Base-by-base conservation (phyloP, 2,888 invertebrate genomes). In the Lutraria lutraria region DNA sequence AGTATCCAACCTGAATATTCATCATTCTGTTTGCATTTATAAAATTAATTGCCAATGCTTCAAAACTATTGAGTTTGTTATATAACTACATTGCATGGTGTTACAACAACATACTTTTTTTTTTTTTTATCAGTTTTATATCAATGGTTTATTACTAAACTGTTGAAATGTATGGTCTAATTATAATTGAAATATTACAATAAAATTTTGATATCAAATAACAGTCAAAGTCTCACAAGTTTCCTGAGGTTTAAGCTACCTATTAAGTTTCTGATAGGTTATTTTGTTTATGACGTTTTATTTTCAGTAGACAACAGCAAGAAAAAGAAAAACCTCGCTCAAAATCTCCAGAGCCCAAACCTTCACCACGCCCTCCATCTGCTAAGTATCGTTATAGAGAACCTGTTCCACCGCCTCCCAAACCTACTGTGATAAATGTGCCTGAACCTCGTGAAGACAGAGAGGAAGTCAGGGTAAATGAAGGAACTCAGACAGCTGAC, bases 401-500 rank as follows among this genome's bases (percentile, higher is more conserved):
- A 15, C 87, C 88, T 0, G 54, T 89, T 12, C 89, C 93, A 15
- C 88, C 92, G 19, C 88, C 90, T 8, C 85, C 92, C 21, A 87
- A 56, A 43, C 83, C 82, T 21, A 94, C 94, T 13, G 91, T 94
- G 87, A 95, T 95, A 86, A 94, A 94, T 88, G 92, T 93, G 43
- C 92, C 93, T 0, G 93, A 94, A 76, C 88, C 91, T 13, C 81
- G 85, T 53, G 87, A 88, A 6, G 80, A 89, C 31, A 82, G 90
- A 1, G 94, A 95, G 80, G 94, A 94, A 31, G 94, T 95, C 52
- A 82, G 83, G n/a, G 93, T 93, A 3, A 91, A 91, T 72, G 85
- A 89, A 52, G 89, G 91, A 29, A 94, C 94, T 60, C 95, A 94
- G 88, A 94, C 95, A 8, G 90, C 92, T 54, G 94, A 93, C 84